These are phyloP conservation scores for Cacatua alba DNA, from an alignment of 2,113 vertebrate genomes.

Conservation along the genomic window DNA sequence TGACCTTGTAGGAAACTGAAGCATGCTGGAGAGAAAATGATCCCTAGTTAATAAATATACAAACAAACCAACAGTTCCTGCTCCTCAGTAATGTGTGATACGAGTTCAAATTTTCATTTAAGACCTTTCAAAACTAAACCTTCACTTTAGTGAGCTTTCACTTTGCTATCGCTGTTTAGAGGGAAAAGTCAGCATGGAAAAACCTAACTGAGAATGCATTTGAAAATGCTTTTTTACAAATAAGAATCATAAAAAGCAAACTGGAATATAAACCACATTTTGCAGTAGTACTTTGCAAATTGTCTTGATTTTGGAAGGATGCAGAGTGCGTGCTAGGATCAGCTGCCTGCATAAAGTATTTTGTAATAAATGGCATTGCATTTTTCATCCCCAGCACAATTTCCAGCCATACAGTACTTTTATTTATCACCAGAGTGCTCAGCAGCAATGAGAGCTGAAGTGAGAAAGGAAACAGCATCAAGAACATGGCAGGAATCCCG, in stretches of 20 bases:
- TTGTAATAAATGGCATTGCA: background rate
- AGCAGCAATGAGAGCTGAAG: conserved; percentile 4
- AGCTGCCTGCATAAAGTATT: background rate
- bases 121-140: background rate
- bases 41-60: background rate
- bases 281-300: background rate
- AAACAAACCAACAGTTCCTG: background rate
- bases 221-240: conserved; percentile 2
- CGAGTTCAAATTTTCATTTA: background rate
- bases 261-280: background rate
- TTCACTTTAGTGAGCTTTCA: background rate
- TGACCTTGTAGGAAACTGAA: background rate
- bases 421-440: conserved; percentile 3
- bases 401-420: background rate
- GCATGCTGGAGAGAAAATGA: background rate
- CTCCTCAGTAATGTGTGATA: background rate
- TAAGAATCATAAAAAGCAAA: background rate
- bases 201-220: background rate
- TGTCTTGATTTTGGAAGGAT: background rate
- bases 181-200: background rate
- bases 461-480: background rate
- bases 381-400: conserved; percentile 8
- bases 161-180: background rate
- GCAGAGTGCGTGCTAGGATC: background rate
- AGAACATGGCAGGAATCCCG: conserved; percentile 16